phyloP scores from a whole-genome alignment of 2,797 vertebrate species.

The Sebastes nivosus region DNA sequence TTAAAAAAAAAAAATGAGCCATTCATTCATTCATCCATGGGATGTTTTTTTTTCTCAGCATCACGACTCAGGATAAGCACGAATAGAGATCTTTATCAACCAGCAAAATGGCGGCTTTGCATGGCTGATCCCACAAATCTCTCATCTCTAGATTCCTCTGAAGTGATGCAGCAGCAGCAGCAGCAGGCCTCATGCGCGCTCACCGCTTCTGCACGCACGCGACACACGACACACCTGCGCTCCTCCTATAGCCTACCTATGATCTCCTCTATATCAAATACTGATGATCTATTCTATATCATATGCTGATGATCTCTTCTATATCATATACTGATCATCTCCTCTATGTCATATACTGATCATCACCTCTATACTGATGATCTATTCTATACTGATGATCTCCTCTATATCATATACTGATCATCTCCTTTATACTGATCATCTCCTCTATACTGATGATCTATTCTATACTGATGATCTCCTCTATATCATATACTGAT shows the following conservation, averaged over 20 bases:
- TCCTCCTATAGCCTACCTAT: neutral
- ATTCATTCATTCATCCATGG: neutral
- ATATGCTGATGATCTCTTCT: no score
- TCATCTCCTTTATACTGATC: no score
- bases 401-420: no score
- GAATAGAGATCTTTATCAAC: slow-evolving; percentile 65
- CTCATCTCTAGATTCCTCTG: slow-evolving; percentile 40
- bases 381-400: no score
- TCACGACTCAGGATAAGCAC: slow-evolving; percentile 46
- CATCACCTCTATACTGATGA: neutral
- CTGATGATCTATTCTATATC: no score
- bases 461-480: no score
- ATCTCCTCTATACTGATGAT: no score
- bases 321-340: no score
- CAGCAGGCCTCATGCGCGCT: neutral
- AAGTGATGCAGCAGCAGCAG: slow-evolving; percentile 38
- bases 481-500: no score
- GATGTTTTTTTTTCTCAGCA: slow-evolving; percentile 12
- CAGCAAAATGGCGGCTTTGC: slow-evolving; percentile 80
- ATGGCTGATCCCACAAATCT: slow-evolving; percentile 55
- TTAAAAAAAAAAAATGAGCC: neutral
- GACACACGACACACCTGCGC: slow-evolving; percentile 56
- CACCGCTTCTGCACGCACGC: slow-evolving; percentile 1
- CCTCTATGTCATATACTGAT: no score
- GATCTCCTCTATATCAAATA: no score